These are phyloP conservation scores for Porites australiensis DNA, from an alignment of 64 coral and sea anemone species.

Conservation along the genomic window DNA sequence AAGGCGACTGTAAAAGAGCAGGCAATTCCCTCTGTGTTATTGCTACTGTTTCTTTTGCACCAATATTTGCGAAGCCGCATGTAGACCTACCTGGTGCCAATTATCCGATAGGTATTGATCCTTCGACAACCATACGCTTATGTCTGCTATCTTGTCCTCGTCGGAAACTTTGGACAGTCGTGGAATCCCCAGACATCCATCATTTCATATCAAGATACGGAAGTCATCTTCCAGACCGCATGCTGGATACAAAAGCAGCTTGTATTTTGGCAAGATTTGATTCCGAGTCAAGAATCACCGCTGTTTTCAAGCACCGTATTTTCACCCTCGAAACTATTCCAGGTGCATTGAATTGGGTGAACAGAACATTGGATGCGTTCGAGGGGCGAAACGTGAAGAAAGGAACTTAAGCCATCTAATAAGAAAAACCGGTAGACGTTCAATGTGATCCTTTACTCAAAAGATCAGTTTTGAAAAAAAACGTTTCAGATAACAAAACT, in stretches of 20 bases:
- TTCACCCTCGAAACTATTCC: neutral
- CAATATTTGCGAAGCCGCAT: neutral
- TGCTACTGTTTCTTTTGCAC: neutral
- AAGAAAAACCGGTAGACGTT: too few relatives aligned
- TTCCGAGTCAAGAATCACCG: neutral
- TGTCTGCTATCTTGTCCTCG: neutral
- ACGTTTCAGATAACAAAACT: too few relatives aligned
- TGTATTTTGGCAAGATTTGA: neutral
- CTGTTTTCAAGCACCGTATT: neutral
- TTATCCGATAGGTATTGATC: too few relatives aligned
- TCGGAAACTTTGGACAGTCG: neutral
- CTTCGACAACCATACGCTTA: too few relatives aligned
- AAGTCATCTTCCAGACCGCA: neutral
- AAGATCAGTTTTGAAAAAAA: too few relatives aligned
- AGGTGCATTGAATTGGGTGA: neutral
- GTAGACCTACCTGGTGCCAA: neutral
- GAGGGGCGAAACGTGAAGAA: too few relatives aligned
- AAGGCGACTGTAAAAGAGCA: too few relatives aligned
- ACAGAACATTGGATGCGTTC: neutral
- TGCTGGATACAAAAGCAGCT: neutral
- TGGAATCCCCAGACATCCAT: neutral
- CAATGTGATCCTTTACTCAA: too few relatives aligned
- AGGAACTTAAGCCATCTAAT: too few relatives aligned
- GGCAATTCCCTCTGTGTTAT: too few relatives aligned
- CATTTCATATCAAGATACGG: neutral